Conservation (phyloP, 1,140 invertebrate species). For the Brachionus manjavacas region DNA sequence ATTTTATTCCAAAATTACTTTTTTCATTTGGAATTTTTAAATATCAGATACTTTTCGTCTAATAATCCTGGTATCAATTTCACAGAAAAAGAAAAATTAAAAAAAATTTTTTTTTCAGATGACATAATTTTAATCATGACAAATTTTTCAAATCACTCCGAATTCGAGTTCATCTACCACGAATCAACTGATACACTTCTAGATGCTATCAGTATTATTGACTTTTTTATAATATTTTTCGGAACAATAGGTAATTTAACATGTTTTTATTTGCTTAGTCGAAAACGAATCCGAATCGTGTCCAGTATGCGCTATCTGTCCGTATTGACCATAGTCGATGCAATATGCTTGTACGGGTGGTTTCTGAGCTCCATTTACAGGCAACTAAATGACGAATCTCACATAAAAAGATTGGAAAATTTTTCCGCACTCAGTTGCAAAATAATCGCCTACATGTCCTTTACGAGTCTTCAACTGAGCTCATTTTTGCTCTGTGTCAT, state of each 20-base stretch:
- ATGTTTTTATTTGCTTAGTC: slow-evolving; percentile 18
- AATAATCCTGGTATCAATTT: not conserved
- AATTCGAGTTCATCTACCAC: not conserved
- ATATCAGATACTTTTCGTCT: not conserved
- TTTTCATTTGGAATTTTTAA: not conserved
- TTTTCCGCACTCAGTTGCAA: not conserved
- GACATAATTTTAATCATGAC: not conserved
- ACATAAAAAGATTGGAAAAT: slow-evolving; percentile 32
- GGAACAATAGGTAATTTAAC: slow-evolving; percentile 36
- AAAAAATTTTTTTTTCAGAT: not conserved
- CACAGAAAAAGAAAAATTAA: not conserved
- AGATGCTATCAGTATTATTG: not conserved
- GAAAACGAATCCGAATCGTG: not conserved
- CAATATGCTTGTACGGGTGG: slow-evolving; percentile 20
- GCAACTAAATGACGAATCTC: slow-evolving; percentile 3
- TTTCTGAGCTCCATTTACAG: slow-evolving; percentile 27
- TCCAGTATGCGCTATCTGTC: slow-evolving; percentile 13
- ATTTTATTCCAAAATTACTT: not conserved
- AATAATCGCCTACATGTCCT: slow-evolving; percentile 15
- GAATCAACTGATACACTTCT: not conserved
- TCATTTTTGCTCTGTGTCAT: slow-evolving; percentile 24
- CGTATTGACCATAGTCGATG: not conserved
- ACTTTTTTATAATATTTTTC: slow-evolving; percentile 20
- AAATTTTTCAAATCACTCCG: not conserved
- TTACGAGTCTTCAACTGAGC: slow-evolving; percentile 18